Evolutionary conservation across 64 coral and sea anemone species (phyloP).

Genomic region (Montipora foliosa): DNA sequence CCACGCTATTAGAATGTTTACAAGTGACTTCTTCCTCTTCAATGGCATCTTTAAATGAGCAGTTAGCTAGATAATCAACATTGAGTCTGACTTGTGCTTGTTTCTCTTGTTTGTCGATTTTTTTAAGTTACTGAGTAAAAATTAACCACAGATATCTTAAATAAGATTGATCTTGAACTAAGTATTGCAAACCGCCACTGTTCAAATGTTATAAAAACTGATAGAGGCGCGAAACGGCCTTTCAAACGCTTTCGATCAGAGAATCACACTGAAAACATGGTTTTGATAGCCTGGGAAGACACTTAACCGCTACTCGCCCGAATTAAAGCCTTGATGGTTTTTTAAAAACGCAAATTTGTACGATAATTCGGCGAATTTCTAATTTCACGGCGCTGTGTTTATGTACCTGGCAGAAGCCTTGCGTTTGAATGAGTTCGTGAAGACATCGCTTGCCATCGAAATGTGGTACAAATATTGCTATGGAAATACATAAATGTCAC

Average conservation of each 20-base stretch:
- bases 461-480: not conserved
- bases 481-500: not conserved
- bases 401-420: not conserved
- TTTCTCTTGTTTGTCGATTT: not conserved
- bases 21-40: too few species aligned
- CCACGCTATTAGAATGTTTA: too few species aligned
- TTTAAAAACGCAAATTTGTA: not conserved
- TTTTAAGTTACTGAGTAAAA: not conserved
- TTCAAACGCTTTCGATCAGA: not conserved
- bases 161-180: conserved; percentile 38
- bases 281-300: not conserved
- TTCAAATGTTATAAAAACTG: not conserved
- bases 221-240: not conserved
- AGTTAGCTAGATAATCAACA: too few species aligned
- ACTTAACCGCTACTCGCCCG: too few species aligned
- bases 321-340: not conserved
- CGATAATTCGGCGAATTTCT: not conserved
- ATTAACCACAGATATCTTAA: not conserved
- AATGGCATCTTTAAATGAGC: too few species aligned
- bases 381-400: not conserved
- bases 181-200: not conserved
- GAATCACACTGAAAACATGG: not conserved
- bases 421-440: conserved; percentile 22
- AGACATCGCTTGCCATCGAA: not conserved
- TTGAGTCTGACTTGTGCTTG: too few species aligned